These are phyloP conservation scores for Hippocampus abdominalis DNA, from an alignment of 2,113 vertebrate species.

Conservation along the genomic window DNA sequence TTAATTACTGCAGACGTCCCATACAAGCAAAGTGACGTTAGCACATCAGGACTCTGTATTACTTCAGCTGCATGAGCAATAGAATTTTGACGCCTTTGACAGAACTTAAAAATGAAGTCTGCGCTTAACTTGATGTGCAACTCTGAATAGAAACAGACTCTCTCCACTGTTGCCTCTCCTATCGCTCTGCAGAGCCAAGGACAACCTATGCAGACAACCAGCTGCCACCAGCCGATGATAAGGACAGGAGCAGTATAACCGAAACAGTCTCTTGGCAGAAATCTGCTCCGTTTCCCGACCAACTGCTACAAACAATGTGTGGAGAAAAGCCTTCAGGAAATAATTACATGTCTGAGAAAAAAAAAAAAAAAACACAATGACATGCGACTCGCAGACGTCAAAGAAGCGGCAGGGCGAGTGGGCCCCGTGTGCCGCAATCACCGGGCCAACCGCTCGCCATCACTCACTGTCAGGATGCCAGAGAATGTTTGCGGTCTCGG, in stretches of 20 bases:
- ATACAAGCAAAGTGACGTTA: too few species aligned
- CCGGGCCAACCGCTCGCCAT: background rate
- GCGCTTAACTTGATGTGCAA: background rate
- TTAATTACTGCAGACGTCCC: too few species aligned
- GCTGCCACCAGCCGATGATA: slow-evolving; percentile 54
- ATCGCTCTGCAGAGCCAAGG: slow-evolving; percentile 17
- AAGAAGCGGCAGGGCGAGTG: background rate
- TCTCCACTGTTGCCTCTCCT: background rate
- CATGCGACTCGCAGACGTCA: background rate
- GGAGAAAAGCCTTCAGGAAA: background rate
- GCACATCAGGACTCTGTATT: too few species aligned
- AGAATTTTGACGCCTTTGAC: too few species aligned
- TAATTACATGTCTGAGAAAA: background rate
- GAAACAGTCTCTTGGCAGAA: background rate
- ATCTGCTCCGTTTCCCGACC: background rate
- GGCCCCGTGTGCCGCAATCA: background rate
- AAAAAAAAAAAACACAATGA: background rate
- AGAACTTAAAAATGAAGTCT: too few species aligned
- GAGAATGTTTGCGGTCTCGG: background rate
- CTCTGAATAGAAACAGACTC: background rate
- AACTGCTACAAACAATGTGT: slow-evolving; percentile 1
- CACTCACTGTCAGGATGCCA: background rate
- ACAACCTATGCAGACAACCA: slow-evolving; percentile 34
- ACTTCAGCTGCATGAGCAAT: too few species aligned
- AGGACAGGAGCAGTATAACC: slow-evolving; percentile 16